These are phyloP conservation scores for Microcebus tavaratra DNA, from an alignment of 2,113 vertebrate species.

Conservation along the genomic window DNA sequence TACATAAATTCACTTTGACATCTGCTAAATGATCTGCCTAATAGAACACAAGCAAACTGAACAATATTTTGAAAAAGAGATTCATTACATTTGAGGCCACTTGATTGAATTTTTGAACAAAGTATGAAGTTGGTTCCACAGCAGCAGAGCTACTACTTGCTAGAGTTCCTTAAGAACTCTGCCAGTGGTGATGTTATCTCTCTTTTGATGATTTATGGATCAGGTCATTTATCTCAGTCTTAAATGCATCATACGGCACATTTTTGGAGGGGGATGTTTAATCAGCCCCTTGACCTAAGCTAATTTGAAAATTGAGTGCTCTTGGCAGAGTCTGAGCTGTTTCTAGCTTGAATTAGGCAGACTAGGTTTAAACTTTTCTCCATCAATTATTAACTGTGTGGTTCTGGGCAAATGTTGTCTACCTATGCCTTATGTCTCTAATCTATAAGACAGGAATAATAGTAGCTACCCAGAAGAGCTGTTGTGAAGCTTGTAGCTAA, in stretches of 20 bases:
- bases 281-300: background rate
- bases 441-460: background rate
- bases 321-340: background rate
- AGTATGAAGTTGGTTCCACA: background rate
- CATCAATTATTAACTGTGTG: background rate
- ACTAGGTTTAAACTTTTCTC: background rate
- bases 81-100: background rate
- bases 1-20: background rate
- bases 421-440: background rate
- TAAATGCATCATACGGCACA: background rate
- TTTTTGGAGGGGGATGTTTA: background rate
- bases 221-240: background rate
- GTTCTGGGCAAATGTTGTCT: background rate
- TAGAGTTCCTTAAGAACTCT: background rate
- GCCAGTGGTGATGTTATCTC: background rate
- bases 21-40: background rate
- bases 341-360: background rate
- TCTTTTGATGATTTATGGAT: background rate
- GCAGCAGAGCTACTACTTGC: background rate
- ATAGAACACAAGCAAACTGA: background rate
- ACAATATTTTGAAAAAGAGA: background rate
- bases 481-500: background rate
- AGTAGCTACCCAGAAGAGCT: background rate
- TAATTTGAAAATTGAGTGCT: background rate
- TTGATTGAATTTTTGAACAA: background rate